phyloP scores from a whole-genome alignment of 2,888 invertebrate species.

The Byasa hedistus region DNA sequence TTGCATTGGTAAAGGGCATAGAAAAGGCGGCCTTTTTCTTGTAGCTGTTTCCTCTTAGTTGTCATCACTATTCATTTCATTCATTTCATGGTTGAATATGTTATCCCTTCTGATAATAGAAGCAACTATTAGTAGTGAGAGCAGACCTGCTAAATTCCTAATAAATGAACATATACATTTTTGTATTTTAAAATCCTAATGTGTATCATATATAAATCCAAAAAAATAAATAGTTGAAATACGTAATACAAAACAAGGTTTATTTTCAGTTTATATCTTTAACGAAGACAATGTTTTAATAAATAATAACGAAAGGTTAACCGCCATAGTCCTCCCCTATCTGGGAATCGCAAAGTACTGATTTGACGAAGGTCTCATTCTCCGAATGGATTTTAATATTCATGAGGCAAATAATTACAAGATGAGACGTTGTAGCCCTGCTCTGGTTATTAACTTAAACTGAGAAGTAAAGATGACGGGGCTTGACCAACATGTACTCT shows the following conservation, averaged over 20 bases:
- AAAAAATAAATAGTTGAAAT: too few relatives aligned
- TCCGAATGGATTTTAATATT: constrained; percentile 56
- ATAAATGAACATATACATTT: too few relatives aligned
- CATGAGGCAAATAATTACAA: constrained; percentile 56
- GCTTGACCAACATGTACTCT: not conserved
- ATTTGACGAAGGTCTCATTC: constrained; percentile 55
- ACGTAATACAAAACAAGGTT: not conserved
- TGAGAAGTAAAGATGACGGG: constrained; percentile 12
- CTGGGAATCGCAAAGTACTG: constrained; percentile 52
- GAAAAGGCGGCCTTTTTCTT: too few relatives aligned
- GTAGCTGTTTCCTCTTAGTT: too few relatives aligned
- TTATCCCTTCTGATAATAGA: too few relatives aligned
- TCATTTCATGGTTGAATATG: too few relatives aligned
- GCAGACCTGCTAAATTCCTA: too few relatives aligned
- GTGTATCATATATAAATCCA: too few relatives aligned
- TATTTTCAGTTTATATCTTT: not conserved
- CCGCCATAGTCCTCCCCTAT: constrained; percentile 38
- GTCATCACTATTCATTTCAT: too few relatives aligned
- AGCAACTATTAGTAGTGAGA: too few relatives aligned
- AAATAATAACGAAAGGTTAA: constrained; percentile 1
- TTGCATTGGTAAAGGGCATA: too few relatives aligned
- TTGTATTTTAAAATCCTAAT: too few relatives aligned
- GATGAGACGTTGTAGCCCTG: constrained; percentile 30
- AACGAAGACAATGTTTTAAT: not conserved
- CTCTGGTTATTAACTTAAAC: constrained; percentile 18